Evolutionary conservation across 2,888 invertebrate species (phyloP).

Genomic region (Disparrhopalites patrizii): DNA sequence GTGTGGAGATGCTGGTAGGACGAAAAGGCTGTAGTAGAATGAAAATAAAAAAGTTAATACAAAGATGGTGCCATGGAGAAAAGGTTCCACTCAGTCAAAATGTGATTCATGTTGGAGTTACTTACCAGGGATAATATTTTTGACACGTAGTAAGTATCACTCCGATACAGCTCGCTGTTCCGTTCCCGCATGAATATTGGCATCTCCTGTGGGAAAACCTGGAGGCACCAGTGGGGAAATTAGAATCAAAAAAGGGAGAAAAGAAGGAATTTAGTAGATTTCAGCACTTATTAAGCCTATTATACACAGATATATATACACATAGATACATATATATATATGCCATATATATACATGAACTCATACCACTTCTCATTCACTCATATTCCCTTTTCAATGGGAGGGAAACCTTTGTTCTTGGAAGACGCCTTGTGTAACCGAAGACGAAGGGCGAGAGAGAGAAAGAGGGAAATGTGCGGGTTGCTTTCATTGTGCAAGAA

Average conservation of each 20-base stretch:
- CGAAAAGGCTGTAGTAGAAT: background rate
- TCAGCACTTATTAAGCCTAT: background rate
- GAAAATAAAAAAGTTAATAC: too few species aligned
- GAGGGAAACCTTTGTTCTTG: background rate
- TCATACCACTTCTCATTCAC: too few species aligned
- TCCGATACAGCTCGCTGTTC: slow-evolving; percentile 81
- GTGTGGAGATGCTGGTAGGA: too few species aligned
- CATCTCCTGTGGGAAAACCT: slow-evolving; percentile 86
- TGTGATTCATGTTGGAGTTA: background rate
- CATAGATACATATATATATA: background rate
- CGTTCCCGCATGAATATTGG: slow-evolving; percentile 86
- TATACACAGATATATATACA: background rate
- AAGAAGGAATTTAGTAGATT: slow-evolving; percentile 13
- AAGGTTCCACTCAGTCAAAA: too few species aligned
- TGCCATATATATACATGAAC: too few species aligned
- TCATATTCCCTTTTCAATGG: background rate
- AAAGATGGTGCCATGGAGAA: too few species aligned
- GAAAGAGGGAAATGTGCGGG: slow-evolving; percentile 1
- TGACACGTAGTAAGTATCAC: slow-evolving; percentile 83
- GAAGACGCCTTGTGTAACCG: too few species aligned
- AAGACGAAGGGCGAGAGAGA: background rate
- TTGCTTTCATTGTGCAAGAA: background rate
- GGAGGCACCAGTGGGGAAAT: slow-evolving; percentile 25
- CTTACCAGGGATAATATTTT: slow-evolving; percentile 67
- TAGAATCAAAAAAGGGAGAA: background rate